Conservation (phyloP, 2,888 invertebrate species). For the Busseola fusca region DNA sequence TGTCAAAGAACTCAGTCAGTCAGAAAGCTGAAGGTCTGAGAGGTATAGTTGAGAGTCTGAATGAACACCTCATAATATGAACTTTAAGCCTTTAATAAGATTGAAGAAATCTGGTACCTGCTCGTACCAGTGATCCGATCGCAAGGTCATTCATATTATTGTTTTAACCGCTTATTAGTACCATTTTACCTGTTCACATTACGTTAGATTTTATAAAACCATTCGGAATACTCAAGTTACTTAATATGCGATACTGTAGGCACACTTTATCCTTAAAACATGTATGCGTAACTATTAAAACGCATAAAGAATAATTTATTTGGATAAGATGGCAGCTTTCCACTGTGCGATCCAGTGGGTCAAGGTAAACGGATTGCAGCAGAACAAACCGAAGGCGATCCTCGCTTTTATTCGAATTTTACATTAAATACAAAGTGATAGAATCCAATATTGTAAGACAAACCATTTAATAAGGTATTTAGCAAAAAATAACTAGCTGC, state of each 20-base stretch:
- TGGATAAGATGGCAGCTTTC: conserved; percentile 42
- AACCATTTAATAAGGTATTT: conserved; percentile 1
- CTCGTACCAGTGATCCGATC: not conserved
- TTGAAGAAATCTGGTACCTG: not conserved
- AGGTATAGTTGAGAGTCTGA: not conserved
- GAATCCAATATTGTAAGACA: conserved; percentile 19
- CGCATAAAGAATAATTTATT: conserved; percentile 53
- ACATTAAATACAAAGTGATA: conserved; percentile 27
- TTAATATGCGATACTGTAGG: conserved; percentile 8
- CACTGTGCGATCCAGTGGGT: conserved; percentile 34
- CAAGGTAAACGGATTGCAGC: conserved; percentile 50
- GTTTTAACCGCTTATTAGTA: not conserved
- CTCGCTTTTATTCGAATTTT: conserved; percentile 25
- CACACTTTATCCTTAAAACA: conserved; percentile 34
- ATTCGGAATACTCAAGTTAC: not conserved
- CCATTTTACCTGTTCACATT: no score
- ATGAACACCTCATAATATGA: no score
- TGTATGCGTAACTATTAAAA: conserved; percentile 9
- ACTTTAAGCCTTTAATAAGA: not conserved
- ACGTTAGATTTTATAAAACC: not conserved
- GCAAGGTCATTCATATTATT: conserved; percentile 5
- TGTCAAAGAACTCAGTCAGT: no score
- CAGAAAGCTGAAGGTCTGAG: not conserved
- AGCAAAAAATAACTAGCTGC: conserved; percentile 28
- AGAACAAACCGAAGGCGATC: conserved; percentile 46